phyloP scores from a whole-genome alignment of 1,140 invertebrate genomes.

The Chymomyza costata region DNA sequence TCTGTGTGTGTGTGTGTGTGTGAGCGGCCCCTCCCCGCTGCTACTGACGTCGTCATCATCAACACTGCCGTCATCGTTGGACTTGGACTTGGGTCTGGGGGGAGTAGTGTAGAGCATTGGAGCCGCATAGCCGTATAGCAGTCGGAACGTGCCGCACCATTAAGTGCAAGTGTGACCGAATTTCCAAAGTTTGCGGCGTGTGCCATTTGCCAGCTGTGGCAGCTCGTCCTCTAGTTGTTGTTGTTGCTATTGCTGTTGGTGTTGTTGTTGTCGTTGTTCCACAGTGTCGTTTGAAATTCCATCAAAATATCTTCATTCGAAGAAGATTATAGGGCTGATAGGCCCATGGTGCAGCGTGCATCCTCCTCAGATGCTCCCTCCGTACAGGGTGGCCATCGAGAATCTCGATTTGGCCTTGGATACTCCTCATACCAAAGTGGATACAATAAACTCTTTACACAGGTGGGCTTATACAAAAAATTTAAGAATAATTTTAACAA shows the following conservation, averaged over 20 bases:
- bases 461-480: constrained; percentile 77
- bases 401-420: constrained; percentile 77
- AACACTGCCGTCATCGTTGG: constrained; percentile 2
- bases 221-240: background rate
- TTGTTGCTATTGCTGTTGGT: constrained; percentile 1
- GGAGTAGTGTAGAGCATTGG: background rate
- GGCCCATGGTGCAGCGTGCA: constrained; percentile 75
- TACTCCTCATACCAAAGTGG: constrained; percentile 87
- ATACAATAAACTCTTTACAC: constrained; percentile 92
- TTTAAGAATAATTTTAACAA: too few species aligned
- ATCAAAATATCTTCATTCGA: constrained; percentile 75
- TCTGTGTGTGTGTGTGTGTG: too few species aligned
- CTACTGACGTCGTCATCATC: background rate
- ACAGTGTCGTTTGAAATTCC: constrained; percentile 49
- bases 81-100: constrained; percentile 7
- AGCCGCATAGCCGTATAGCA: background rate
- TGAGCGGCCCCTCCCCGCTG: too few species aligned
- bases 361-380: constrained; percentile 74
- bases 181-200: background rate
- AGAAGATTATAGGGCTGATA: constrained; percentile 75
- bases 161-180: background rate
- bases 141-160: background rate
- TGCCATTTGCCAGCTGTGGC: constrained; percentile 28
- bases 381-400: constrained; percentile 72
- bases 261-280: constrained; percentile 30